Conservation (phyloP, 1,140 invertebrate species). For the Tetramorium parvispinum region DNA sequence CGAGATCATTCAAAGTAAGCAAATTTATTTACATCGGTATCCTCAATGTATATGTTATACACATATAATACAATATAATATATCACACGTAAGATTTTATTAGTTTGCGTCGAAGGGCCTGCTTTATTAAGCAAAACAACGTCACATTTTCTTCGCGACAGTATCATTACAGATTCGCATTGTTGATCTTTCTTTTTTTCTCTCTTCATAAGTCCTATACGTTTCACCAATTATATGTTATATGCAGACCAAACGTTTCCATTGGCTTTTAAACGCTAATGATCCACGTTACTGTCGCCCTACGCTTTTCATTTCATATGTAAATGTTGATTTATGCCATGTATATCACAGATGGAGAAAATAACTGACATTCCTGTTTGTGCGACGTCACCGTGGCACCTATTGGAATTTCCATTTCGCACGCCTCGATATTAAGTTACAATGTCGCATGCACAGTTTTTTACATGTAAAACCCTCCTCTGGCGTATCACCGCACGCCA, state of each 20-base stretch:
- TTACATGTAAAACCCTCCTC: not conserved
- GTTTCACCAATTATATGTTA: conserved; percentile 5
- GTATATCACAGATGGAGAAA: conserved; percentile 26
- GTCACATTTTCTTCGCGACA: not conserved
- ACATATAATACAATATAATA: too few species aligned
- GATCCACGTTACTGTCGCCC: not conserved
- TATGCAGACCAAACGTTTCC: conserved; percentile 6
- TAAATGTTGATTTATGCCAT: conserved; percentile 32
- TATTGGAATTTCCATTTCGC: not conserved
- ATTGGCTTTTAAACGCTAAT: conserved; percentile 20
- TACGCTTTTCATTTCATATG: conserved; percentile 10
- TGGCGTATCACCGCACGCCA: not conserved
- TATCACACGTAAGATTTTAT: not conserved
- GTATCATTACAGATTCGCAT: not conserved
- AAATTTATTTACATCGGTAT: not conserved
- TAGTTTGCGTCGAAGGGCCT: not conserved
- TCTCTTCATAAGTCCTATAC: not conserved
- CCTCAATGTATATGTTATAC: not conserved
- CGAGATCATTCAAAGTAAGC: not conserved
- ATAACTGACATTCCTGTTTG: conserved; percentile 28
- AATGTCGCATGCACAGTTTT: not conserved
- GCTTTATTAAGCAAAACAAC: not conserved
- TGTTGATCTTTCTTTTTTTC: not conserved
- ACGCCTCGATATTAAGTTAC: conserved; percentile 15
- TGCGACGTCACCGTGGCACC: not conserved